Evolutionary conservation across 1,140 invertebrate species (phyloP).

Genomic region (Scaptomyza graminum): DNA sequence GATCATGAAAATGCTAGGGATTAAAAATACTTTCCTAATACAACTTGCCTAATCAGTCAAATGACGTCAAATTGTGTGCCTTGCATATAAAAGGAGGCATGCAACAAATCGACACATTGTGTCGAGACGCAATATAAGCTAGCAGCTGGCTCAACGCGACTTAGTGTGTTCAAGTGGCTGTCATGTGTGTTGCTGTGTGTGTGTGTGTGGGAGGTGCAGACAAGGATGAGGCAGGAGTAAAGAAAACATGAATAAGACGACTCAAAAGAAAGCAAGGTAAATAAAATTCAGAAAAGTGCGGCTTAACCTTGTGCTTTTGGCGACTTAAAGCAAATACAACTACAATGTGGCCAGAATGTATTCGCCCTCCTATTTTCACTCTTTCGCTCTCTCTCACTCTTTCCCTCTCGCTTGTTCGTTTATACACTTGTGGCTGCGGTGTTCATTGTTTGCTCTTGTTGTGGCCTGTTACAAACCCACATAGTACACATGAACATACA

Average conservation of each 20-base stretch:
- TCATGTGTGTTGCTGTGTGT: not conserved
- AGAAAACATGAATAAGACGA: not conserved
- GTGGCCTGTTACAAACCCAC: conserved; percentile 19
- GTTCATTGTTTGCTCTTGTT: conserved; percentile 54
- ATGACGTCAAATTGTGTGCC: conserved; percentile 69
- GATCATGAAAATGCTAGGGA: conserved; percentile 36
- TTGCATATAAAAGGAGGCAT: conserved; percentile 32
- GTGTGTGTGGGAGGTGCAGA: not conserved
- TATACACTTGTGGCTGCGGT: conserved; percentile 47
- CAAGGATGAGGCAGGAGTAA: not conserved
- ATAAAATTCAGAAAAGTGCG: conserved; percentile 55
- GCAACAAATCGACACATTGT: conserved; percentile 8
- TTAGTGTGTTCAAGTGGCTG: conserved; percentile 68
- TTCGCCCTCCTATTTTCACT: conserved; percentile 5
- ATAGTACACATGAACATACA: conserved; percentile 1
- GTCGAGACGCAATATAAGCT: conserved; percentile 1
- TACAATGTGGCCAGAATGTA: conserved; percentile 18
- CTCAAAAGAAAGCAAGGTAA: conserved; percentile 55
- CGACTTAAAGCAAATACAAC: conserved; percentile 67
- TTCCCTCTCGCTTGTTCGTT: conserved; percentile 10
- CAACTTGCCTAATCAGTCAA: conserved; percentile 49
- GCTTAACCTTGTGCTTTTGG: conserved; percentile 72
- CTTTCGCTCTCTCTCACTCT: conserved; percentile 12
- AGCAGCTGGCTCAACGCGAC: conserved; percentile 31
- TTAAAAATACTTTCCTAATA: conserved; percentile 9